phyloP scores from a whole-genome alignment of 1,140 invertebrate genomes.

The Yoshiicerus persimilis region DNA sequence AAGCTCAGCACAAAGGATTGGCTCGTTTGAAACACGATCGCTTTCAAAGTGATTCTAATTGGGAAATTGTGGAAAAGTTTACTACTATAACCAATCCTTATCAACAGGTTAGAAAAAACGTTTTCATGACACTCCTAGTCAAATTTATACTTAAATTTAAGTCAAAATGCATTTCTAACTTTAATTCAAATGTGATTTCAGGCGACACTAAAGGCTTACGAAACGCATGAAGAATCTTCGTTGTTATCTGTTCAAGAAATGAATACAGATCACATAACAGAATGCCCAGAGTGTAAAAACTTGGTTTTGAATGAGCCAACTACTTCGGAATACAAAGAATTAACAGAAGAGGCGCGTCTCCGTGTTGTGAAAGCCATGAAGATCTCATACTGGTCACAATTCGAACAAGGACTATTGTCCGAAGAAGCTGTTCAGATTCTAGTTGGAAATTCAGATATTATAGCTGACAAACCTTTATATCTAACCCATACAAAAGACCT shows the following conservation, averaged over 20 bases:
- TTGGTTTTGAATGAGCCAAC: conserved; percentile 32
- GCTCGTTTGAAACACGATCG: conserved; percentile 35
- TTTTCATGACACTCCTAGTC: too few relatives aligned
- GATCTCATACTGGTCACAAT: conserved; percentile 48
- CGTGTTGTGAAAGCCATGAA: conserved; percentile 33
- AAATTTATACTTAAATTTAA: not conserved
- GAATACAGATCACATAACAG: not conserved
- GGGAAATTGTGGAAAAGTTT: conserved; percentile 50
- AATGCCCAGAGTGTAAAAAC: conserved; percentile 34
- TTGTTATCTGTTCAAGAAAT: not conserved
- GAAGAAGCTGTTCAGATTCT: conserved; percentile 47
- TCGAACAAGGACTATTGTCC: conserved; percentile 46
- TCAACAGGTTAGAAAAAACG: not conserved
- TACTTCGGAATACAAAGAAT: conserved; percentile 25
- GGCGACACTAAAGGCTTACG: not conserved
- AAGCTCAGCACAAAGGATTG: conserved; percentile 30
- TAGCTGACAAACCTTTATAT: conserved; percentile 36
- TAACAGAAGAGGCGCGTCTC: conserved; percentile 47
- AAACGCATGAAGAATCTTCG: not conserved
- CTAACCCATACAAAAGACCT: conserved; percentile 27
- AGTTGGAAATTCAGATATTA: not conserved
- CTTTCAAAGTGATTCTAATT: conserved; percentile 46
- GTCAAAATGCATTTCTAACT: not conserved
- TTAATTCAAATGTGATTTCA: not conserved
- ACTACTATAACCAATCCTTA: conserved; percentile 52